A percentile compares a stretch with the other conserved stretches of the same genome.
These are phyloP conservation scores for Podarcis siculus DNA, from an alignment of 2,797 vertebrate species.

Conservation along the genomic window DNA sequence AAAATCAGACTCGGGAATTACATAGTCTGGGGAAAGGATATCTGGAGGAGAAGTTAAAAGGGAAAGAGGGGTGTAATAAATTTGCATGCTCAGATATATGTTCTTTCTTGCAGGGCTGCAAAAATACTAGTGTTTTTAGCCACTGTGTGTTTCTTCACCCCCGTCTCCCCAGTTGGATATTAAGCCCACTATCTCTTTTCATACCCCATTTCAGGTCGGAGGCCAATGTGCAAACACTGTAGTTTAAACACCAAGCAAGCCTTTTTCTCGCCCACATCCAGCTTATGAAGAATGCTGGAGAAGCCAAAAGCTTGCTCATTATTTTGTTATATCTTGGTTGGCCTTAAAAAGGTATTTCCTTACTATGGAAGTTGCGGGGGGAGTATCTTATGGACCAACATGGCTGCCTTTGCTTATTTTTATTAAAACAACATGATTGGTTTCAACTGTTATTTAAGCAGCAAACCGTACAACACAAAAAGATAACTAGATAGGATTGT, in stretches of 20 bases:
- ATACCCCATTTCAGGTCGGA: too few species aligned
- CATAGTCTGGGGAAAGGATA: not conserved
- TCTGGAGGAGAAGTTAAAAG: constrained; percentile 20
- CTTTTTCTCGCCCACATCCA: not conserved
- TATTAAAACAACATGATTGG: not conserved
- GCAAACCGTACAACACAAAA: not conserved
- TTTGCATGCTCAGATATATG: constrained; percentile 12
- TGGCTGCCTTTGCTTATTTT: not conserved
- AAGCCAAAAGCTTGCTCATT: not conserved
- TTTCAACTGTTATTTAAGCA: not conserved
- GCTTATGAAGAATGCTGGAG: not conserved
- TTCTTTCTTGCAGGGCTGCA: constrained; percentile 19
- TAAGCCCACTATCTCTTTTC: too few species aligned
- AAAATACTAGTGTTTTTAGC: not conserved
- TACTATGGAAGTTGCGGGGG: not conserved
- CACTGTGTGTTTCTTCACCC: not conserved
- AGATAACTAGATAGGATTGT: not conserved
- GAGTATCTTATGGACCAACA: not conserved
- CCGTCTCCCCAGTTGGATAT: not conserved
- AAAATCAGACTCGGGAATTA: not conserved
- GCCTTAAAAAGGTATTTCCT: not conserved
- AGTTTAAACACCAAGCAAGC: too few species aligned
- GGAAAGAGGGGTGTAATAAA: not conserved
- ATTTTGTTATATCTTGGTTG: not conserved
- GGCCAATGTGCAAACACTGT: too few species aligned